phyloP scores from a whole-genome alignment of 2,888 invertebrate species.

The Protula sp. region DNA sequence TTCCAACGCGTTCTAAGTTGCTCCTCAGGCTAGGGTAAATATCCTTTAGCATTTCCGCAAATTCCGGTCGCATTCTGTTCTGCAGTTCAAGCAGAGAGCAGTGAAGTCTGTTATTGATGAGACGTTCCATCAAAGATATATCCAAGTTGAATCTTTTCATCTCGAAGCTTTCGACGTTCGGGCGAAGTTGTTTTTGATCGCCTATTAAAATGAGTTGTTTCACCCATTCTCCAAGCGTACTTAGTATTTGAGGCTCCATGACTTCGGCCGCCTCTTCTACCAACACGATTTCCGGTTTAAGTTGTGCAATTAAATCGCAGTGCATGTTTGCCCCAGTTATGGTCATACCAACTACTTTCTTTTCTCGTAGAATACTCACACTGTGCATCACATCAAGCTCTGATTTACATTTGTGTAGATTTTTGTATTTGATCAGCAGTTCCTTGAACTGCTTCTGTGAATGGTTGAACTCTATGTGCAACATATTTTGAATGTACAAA shows the following conservation, averaged over 20 bases:
- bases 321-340: constrained; percentile 21
- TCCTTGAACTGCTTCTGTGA: background rate
- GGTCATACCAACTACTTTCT: constrained; percentile 18
- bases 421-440: background rate
- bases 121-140: constrained; percentile 21
- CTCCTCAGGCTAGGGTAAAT: constrained; percentile 16
- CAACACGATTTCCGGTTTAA: constrained; percentile 13
- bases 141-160: constrained; percentile 16
- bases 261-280: constrained; percentile 23
- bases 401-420: background rate
- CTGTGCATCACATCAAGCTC: constrained; percentile 10
- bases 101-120: constrained; percentile 16
- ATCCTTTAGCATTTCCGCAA: constrained; percentile 13
- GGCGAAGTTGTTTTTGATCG: constrained; percentile 21
- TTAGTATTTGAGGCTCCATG: constrained; percentile 16
- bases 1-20: constrained; percentile 9
- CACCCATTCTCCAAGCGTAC: constrained; percentile 11
- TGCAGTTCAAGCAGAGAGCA: constrained; percentile 11
- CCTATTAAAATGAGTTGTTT: constrained; percentile 20
- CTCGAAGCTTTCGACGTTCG: constrained; percentile 10
- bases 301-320: constrained; percentile 5
- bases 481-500: background rate
- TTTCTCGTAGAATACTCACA: background rate
- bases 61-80: constrained; percentile 20
- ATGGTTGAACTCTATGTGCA: background rate